A percentile compares a stretch with the other conserved stretches of the same genome.
These are phyloP conservation scores for Dynastes hyllus DNA, from an alignment of 2,888 invertebrate species.

Conservation along the genomic window DNA sequence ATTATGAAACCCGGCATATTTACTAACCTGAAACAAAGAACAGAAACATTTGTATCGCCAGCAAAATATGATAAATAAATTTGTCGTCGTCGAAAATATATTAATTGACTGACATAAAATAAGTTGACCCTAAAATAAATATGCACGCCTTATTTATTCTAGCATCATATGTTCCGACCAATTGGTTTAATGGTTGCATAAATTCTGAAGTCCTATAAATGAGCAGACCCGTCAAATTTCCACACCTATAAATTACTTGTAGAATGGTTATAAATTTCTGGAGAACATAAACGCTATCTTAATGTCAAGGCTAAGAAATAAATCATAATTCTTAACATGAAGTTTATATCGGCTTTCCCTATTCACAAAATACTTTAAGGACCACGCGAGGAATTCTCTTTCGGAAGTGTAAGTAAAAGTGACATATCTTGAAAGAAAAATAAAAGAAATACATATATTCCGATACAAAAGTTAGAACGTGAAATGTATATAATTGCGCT, in stretches of 20 bases:
- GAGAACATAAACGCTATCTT: not conserved
- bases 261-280: slow-evolving; percentile 26
- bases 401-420: no score
- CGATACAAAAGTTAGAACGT: no score
- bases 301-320: slow-evolving; percentile 1
- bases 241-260: slow-evolving; percentile 9
- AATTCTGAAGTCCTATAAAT: slow-evolving; percentile 23
- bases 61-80: not conserved
- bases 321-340: slow-evolving; percentile 13
- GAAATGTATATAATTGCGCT: no score
- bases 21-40: slow-evolving; percentile 31
- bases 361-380: not conserved
- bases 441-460: no score
- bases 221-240: slow-evolving; percentile 9
- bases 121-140: slow-evolving; percentile 17
- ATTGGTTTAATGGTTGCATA: slow-evolving; percentile 37
- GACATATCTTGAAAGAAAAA: no score
- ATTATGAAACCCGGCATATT: not conserved
- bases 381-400: not conserved
- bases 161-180: slow-evolving; percentile 11
- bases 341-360: not conserved
- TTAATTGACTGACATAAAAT: slow-evolving; percentile 1
- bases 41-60: not conserved
- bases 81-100: not conserved
- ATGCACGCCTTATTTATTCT: slow-evolving; percentile 20